Conservation (phyloP, 2,888 invertebrate genomes). For the Omphaloscelis lunosa region DNA sequence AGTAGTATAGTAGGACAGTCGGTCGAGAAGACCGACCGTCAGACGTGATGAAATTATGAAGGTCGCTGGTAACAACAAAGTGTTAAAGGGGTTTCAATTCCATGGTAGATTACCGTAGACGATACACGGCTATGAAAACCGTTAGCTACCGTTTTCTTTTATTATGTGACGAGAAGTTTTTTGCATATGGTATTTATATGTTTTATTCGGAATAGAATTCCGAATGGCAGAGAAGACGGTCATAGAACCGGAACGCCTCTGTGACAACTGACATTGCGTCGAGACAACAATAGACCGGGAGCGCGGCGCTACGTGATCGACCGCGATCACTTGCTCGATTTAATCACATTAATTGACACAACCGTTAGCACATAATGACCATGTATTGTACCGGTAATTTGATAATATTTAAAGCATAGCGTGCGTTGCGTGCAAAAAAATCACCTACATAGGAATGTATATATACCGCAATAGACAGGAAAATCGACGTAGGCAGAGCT, state of each 20-base stretch:
- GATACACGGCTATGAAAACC: conserved; percentile 52
- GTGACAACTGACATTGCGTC: conserved; percentile 68
- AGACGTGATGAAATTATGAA: conserved; percentile 64
- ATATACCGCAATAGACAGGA: conserved; percentile 43
- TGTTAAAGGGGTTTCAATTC: conserved; percentile 59
- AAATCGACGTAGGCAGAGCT: conserved; percentile 36
- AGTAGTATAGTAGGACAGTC: conserved; percentile 62
- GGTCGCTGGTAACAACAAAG: conserved; percentile 51
- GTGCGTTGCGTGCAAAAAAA: conserved; percentile 77
- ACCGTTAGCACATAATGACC: conserved; percentile 88
- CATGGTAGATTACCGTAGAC: conserved; percentile 56
- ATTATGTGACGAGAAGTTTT: conserved; percentile 46
- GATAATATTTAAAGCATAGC: conserved; percentile 84
- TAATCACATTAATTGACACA: conserved; percentile 88
- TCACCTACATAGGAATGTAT: conserved; percentile 52
- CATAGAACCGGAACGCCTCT: conserved; percentile 52
- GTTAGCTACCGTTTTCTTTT: conserved; percentile 58
- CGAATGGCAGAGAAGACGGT: conserved; percentile 31
- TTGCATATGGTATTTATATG: conserved; percentile 53
- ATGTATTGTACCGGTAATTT: conserved; percentile 88
- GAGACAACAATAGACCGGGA: conserved; percentile 73
- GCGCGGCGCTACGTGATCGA: conserved; percentile 82
- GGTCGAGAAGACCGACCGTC: conserved; percentile 46
- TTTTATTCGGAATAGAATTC: conserved; percentile 47
- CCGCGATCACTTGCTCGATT: conserved; percentile 83